Percentiles rank a stretch among this genome's conserved stretches.
Evolutionary conservation across 2,888 invertebrate species (phyloP).

Genomic region (Zelleria hepariella): DNA sequence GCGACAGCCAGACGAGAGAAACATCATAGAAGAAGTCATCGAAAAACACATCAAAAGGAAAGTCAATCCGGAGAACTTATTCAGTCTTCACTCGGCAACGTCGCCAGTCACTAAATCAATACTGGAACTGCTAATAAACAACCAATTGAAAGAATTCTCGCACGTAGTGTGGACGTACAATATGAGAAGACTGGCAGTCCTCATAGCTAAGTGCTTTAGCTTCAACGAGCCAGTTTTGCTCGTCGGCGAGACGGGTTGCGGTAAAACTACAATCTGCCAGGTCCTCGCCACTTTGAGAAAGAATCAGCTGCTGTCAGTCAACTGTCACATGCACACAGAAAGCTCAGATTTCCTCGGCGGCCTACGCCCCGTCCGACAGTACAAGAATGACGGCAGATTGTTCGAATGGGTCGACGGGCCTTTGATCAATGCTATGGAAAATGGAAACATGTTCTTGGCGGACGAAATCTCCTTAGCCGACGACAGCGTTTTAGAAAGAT

Average conservation of each 20-base stretch:
- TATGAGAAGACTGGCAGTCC: constrained; percentile 85
- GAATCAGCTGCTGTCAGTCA: constrained; percentile 83
- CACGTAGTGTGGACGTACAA: constrained; percentile 96
- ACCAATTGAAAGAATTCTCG: constrained; percentile 70
- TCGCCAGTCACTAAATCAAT: constrained; percentile 84
- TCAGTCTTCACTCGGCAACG: constrained; percentile 76
- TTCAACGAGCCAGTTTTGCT: constrained; percentile 95
- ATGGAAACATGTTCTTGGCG: constrained; percentile 90
- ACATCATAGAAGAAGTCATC: constrained; percentile 84
- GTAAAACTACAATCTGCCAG: constrained; percentile 97
- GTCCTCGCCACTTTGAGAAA: constrained; percentile 80
- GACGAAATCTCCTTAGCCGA: constrained; percentile 99
- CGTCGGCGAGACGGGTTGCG: constrained; percentile 98
- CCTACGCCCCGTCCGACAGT: constrained; percentile 86
- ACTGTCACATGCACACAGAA: constrained; percentile 99
- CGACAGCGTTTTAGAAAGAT: constrained; percentile 96
- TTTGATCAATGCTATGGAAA: constrained; percentile 89
- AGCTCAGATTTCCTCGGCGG: constrained; percentile 98
- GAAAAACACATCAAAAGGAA: constrained; percentile 84
- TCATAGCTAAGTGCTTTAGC: constrained; percentile 86
- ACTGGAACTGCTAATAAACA: constrained; percentile 75
- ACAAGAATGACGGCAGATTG: constrained; percentile 73
- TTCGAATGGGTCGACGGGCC: constrained; percentile 99
- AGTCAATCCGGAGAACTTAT: constrained; percentile 79
- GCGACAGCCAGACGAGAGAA: constrained; percentile 84